Evolutionary conservation across 2,888 invertebrate genomes (phyloP), one percentile per base, ranked within the genome.

Genomic region (Argynnis bischoffii): DNA sequence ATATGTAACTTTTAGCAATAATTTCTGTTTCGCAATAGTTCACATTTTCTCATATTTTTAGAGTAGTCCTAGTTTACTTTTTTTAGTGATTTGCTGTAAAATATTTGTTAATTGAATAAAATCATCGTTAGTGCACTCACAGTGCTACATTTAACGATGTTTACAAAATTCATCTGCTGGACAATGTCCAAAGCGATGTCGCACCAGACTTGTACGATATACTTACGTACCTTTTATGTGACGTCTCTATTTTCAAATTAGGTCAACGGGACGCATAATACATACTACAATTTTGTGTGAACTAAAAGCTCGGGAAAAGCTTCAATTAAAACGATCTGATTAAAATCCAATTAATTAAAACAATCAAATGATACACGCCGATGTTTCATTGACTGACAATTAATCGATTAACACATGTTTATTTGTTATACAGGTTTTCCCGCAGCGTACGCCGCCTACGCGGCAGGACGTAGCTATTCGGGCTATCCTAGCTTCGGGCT

Each of bases 401-500:
- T 35, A 74, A 73, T 69, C 70, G 68, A 71, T 70, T 84, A 77
- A 84, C 73, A 76, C 84, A 77, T 84, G 74, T 75, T 84, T 84
- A 77, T 91, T 90, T 89, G 86, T 90, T 91, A 80, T 76, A 75
- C 95, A 98, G 98, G 98, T 95, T 98, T 98, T 93, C 97, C 98
- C 94, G 97, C 98, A 92, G 98, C 98, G 86, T 98, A 98, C 94
- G 98, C 98, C 94, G 98, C 98, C 88, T 98, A 98, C 94, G 98
- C 98, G 94, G 97, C 98, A 91, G 97, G 98, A 93, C 97, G 98
- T 94, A 97, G 98, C 92, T 98, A 98, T 94, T 97, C 98, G 94
- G 97, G 98, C 94, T 98, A 98, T 95, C 97, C 98, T 94, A 97
- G 98, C 95, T 98, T 98, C 95, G 98, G 98, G 95, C 97, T 98